Percentiles rank a stretch among this genome's conserved stretches.
phyloP scores from a whole-genome alignment of 2,888 invertebrate species.

The Eilema sororculum region DNA sequence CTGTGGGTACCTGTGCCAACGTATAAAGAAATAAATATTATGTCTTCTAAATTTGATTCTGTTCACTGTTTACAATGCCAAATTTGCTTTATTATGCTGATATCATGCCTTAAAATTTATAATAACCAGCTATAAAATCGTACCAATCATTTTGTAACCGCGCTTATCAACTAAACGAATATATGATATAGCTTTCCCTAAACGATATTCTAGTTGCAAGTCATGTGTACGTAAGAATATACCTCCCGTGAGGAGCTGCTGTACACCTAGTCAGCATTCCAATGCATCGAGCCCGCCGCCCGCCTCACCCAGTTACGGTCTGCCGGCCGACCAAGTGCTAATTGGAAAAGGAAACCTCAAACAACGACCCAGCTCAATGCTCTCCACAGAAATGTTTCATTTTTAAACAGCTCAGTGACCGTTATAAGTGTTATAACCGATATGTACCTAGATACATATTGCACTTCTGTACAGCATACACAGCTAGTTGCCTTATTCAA shows the following conservation, averaged over 20 bases:
- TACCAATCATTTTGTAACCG: not conserved
- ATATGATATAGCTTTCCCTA: constrained; percentile 43
- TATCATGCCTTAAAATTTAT: too few relatives aligned
- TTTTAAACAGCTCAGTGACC: constrained; percentile 82
- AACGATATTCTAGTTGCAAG: constrained; percentile 48
- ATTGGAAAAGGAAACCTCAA: constrained; percentile 87
- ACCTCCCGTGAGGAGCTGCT: constrained; percentile 70
- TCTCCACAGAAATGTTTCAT: constrained; percentile 86
- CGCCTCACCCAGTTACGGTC: constrained; percentile 86
- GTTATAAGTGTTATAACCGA: constrained; percentile 84
- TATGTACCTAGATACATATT: constrained; percentile 60
- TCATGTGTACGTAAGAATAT: constrained; percentile 49
- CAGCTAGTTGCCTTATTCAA: constrained; percentile 37
- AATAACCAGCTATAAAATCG: too few relatives aligned
- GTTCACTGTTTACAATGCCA: not conserved
- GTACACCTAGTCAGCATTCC: constrained; percentile 75
- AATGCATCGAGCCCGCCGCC: constrained; percentile 68
- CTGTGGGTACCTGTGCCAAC: too few relatives aligned
- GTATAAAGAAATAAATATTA: too few relatives aligned
- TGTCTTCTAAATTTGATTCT: not conserved
- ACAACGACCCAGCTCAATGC: constrained; percentile 86
- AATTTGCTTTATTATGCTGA: not conserved
- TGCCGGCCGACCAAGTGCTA: constrained; percentile 83
- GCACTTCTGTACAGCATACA: constrained; percentile 45
- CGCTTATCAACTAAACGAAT: constrained; percentile 17